phyloP scores from a whole-genome alignment of 2,888 invertebrate genomes.

The Scelioninae gen. 2 region DNA sequence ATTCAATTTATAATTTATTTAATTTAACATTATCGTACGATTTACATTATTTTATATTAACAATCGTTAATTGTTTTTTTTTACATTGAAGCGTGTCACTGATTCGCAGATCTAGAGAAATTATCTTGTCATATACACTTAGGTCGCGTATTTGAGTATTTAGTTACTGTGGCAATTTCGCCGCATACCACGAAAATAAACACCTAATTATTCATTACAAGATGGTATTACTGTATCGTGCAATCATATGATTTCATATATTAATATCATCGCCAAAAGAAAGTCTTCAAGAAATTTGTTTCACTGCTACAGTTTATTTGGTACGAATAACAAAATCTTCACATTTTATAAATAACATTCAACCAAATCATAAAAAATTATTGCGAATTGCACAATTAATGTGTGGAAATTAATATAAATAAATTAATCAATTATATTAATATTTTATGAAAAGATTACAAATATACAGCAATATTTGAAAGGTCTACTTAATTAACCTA shows the following conservation, averaged over 20 bases:
- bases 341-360: too few species aligned
- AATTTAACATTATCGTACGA: constrained; percentile 56
- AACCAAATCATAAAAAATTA: neutral
- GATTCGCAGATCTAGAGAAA: constrained; percentile 58
- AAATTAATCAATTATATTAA: neutral
- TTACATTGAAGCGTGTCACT: constrained; percentile 59
- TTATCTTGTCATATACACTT: constrained; percentile 49
- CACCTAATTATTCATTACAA: constrained; percentile 50
- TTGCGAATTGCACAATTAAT: constrained; percentile 1
- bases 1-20: constrained; percentile 58
- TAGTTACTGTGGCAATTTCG: constrained; percentile 46
- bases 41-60: constrained; percentile 56
- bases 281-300: constrained; percentile 13
- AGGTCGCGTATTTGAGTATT: constrained; percentile 55
- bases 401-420: neutral
- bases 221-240: constrained; percentile 54
- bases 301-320: constrained; percentile 14
- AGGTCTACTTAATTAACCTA: constrained; percentile 5
- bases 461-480: neutral
- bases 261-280: constrained; percentile 34
- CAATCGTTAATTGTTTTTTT: constrained; percentile 55
- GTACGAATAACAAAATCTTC: constrained; percentile 4
- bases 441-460: constrained; percentile 1
- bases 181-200: constrained; percentile 52
- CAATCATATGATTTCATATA: constrained; percentile 40